Percentiles rank a stretch among this genome's conserved stretches.
These are phyloP conservation scores for Cheilosia vulpina DNA, from an alignment of 2,888 invertebrate species.

Conservation along the genomic window DNA sequence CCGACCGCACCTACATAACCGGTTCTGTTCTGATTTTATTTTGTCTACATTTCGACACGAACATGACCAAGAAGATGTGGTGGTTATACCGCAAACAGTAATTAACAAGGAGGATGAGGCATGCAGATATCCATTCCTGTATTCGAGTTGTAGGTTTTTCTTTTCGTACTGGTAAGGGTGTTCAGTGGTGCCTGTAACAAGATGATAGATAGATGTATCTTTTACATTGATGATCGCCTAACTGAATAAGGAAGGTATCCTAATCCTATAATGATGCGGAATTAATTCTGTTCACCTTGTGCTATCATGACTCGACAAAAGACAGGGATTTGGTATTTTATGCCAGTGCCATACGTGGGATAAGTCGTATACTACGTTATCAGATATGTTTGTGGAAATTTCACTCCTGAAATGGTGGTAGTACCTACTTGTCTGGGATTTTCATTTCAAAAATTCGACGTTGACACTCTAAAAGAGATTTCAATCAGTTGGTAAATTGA, in stretches of 20 bases:
- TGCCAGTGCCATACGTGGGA: no score
- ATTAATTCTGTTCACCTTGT: conserved; percentile 53
- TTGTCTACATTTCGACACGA: conserved; percentile 38
- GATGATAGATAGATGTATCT: conserved; percentile 40
- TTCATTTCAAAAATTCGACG: no score
- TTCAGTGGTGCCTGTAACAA: conserved; percentile 28
- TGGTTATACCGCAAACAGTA: conserved; percentile 46
- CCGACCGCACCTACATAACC: conserved; percentile 14
- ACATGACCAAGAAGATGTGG: conserved; percentile 35
- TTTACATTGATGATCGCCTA: conserved; percentile 10
- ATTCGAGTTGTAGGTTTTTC: neutral
- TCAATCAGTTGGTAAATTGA: no score
- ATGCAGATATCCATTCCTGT: conserved; percentile 19
- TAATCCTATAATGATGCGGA: neutral
- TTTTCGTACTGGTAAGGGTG: conserved; percentile 5
- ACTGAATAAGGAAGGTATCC: no score
- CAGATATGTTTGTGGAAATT: no score
- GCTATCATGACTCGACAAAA: conserved; percentile 38
- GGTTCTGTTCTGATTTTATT: conserved; percentile 55
- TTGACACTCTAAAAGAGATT: no score
- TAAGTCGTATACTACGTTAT: no score
- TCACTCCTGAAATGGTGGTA: no score
- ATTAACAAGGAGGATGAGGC: conserved; percentile 52
- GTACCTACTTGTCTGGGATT: no score
- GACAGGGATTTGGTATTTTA: neutral